A percentile compares a stretch with the other conserved stretches of the same genome.
These are phyloP conservation scores for Nomada lathburiana DNA, from an alignment of 2,888 invertebrate species.

Conservation along the genomic window DNA sequence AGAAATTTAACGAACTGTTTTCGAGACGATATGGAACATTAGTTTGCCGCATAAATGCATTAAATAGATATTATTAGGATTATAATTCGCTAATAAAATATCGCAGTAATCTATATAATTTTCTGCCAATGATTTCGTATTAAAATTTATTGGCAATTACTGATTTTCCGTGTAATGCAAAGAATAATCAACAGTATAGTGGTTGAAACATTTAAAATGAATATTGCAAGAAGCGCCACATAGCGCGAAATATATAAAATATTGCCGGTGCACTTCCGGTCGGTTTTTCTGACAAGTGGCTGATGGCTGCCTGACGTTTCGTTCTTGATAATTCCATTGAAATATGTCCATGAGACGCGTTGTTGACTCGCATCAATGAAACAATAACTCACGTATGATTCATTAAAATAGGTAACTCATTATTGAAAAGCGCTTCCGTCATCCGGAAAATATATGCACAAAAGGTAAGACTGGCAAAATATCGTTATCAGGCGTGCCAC, in stretches of 20 bases:
- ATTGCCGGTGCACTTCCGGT: conserved; percentile 49
- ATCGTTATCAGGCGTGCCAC: conserved; percentile 66
- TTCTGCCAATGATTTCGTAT: too few relatives aligned
- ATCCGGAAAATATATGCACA: conserved; percentile 63
- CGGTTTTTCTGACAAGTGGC: conserved; percentile 68
- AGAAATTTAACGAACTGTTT: background rate
- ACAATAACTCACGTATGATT: conserved; percentile 40
- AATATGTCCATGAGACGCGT: conserved; percentile 35
- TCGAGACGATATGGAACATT: too few relatives aligned
- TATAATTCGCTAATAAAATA: background rate
- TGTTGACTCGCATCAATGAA: conserved; percentile 29
- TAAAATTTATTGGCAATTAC: too few relatives aligned
- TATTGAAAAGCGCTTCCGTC: conserved; percentile 7
- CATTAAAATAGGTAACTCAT: conserved; percentile 11
- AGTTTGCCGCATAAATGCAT: too few relatives aligned
- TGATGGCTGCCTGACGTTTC: conserved; percentile 68
- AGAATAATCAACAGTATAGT: background rate
- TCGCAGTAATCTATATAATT: background rate
- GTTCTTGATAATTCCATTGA: conserved; percentile 48
- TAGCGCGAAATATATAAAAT: conserved; percentile 8
- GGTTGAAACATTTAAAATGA: conserved; percentile 4
- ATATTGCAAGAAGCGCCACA: conserved; percentile 37
- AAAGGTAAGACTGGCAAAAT: conserved; percentile 60
- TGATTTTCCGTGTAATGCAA: background rate
- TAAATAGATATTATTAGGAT: background rate